phyloP scores from a whole-genome alignment of 1,140 invertebrate species.

The Drosophila neocordata region DNA sequence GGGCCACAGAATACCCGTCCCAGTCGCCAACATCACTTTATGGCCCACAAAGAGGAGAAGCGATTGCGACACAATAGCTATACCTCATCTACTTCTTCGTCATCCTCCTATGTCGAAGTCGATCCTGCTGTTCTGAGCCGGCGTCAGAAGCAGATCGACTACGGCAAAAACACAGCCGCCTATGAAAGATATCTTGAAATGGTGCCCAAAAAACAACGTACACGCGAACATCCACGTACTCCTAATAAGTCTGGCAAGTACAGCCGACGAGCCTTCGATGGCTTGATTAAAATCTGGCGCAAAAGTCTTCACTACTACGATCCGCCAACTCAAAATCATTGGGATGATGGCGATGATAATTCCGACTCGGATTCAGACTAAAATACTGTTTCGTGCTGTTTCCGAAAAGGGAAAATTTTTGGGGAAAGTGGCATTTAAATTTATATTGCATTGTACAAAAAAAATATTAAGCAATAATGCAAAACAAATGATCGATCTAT shows the following conservation, averaged over 20 bases:
- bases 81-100: constrained; percentile 69
- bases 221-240: constrained; percentile 90
- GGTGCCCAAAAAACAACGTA: constrained; percentile 86
- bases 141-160: constrained; percentile 96
- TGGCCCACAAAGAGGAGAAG: constrained; percentile 62
- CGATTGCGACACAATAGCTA: constrained; percentile 69
- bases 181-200: constrained; percentile 90
- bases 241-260: constrained; percentile 94
- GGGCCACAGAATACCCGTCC: constrained; percentile 9
- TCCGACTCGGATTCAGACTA: constrained; percentile 72
- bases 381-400: neutral
- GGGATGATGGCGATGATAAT: constrained; percentile 14
- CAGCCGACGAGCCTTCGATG: constrained; percentile 95
- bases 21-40: constrained; percentile 11
- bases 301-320: constrained; percentile 93
- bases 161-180: constrained; percentile 95
- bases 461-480: constrained; percentile 45
- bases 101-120: constrained; percentile 86
- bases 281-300: constrained; percentile 93
- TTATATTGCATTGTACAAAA: constrained; percentile 21
- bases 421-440: constrained; percentile 20
- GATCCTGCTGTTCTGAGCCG: constrained; percentile 89
- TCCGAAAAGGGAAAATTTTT: constrained; percentile 8
- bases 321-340: constrained; percentile 82
- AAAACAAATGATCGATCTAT: constrained; percentile 28